These are phyloP conservation scores for Himantopus leucocephalus DNA, from an alignment of 2,113 vertebrate species.

Conservation along the genomic window DNA sequence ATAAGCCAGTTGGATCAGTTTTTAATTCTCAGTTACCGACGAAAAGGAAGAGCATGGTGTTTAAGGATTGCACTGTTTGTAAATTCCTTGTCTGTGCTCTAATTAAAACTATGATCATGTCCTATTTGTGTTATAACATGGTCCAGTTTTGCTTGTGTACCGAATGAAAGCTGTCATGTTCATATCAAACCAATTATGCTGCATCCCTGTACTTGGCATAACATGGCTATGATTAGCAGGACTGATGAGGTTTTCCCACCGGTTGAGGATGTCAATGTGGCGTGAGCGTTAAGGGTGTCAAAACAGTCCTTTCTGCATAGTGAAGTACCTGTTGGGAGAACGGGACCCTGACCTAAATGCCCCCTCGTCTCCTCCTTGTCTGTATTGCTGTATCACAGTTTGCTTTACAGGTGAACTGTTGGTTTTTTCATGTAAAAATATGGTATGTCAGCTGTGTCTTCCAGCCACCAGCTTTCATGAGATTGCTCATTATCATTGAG, in stretches of 20 bases:
- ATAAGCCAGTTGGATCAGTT: constrained; percentile 54
- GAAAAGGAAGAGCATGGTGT: background rate
- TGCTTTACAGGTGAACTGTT: background rate
- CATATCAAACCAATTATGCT: background rate
- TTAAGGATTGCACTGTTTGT: background rate
- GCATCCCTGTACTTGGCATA: background rate
- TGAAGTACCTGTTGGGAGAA: background rate
- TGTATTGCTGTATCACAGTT: background rate
- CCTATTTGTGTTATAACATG: background rate
- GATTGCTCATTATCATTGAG: background rate
- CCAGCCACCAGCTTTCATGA: background rate
- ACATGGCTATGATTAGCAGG: background rate
- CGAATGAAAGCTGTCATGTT: background rate
- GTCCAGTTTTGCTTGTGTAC: background rate
- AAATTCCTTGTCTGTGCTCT: background rate
- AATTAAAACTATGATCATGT: background rate
- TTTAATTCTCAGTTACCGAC: background rate
- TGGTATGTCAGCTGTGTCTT: background rate
- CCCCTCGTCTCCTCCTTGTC: background rate
- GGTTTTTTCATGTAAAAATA: background rate
- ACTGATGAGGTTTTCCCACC: background rate
- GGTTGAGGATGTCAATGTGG: background rate
- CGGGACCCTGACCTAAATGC: too few species aligned
- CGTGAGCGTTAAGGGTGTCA: background rate
- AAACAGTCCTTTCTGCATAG: background rate